Conservation (phyloP, 2,797 vertebrate genomes). For the Melopsittacus undulatus region DNA sequence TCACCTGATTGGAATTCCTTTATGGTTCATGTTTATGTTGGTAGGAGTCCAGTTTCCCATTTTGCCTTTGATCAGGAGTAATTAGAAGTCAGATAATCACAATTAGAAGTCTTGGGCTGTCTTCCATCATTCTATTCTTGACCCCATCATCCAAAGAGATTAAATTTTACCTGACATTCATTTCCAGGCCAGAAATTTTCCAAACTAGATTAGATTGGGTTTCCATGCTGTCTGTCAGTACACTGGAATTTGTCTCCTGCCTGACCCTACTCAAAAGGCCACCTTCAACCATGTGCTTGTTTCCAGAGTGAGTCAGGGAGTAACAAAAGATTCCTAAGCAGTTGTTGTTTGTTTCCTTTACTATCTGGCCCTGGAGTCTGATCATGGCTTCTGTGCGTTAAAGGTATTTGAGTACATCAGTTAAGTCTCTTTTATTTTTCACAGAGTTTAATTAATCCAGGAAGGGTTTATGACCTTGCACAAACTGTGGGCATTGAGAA, state of each 20-base stretch:
- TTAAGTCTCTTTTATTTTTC: neutral
- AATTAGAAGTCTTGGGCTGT: constrained; percentile 70
- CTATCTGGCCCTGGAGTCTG: constrained; percentile 19
- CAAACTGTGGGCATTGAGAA: constrained; percentile 61
- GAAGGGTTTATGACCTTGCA: constrained; percentile 68
- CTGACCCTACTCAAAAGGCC: constrained; percentile 63
- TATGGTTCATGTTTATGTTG: constrained; percentile 64
- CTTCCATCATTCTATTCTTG: constrained; percentile 68
- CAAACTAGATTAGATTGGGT: constrained; percentile 69
- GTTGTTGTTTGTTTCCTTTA: constrained; percentile 57
- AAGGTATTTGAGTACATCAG: constrained; percentile 46
- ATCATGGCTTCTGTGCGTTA: constrained; percentile 27
- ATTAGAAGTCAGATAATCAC: constrained; percentile 75
- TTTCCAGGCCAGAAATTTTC: constrained; percentile 73
- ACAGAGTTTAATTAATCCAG: constrained; percentile 70
- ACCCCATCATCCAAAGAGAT: constrained; percentile 65
- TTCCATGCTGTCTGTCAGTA: constrained; percentile 64
- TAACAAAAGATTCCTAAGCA: constrained; percentile 51
- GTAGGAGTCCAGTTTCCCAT: constrained; percentile 72
- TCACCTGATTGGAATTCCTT: constrained; percentile 69
- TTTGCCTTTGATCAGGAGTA: constrained; percentile 76
- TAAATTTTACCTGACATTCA: constrained; percentile 75
- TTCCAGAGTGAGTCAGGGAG: constrained; percentile 16
- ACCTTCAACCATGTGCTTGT: constrained; percentile 57
- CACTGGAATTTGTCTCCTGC: constrained; percentile 52